Evolutionary conservation across 2,113 vertebrate genomes (phyloP), one percentile per base, ranked within the genome.

Genomic region (Alectura lathami): DNA sequence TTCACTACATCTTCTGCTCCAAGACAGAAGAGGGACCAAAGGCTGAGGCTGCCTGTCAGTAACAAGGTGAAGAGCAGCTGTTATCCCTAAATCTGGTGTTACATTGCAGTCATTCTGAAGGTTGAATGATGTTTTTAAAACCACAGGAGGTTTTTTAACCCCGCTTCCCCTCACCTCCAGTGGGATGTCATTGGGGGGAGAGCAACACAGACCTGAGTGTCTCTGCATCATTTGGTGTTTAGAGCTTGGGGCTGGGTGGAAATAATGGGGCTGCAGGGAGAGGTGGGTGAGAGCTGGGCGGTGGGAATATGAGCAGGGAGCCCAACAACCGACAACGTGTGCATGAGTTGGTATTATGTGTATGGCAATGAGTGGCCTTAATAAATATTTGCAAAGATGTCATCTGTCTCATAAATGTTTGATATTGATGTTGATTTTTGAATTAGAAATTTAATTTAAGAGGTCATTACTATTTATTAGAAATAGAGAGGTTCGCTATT

Each of bases 391-490:
- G 48, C 57, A 67, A 89, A 51, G 54, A 80, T 73, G 80, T 86
- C 26, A 4, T 6, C 5, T 20, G 11, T 76, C 67, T 88, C 70
- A 57, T 32, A 77, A 70, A 32, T 48, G 36, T 81, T 70, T 60
- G 34, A 74, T 74, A 76, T 10, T 67, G 29, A 50, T 54, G 32
- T 36, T 72, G 83, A 48, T 96, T 93, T 94, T 91, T 69, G 50
- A 32, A 68, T 91, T 74, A 50, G 45, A 89, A 91, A 80, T 84
- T 32, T 75, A 82, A 85, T 95, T 66, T 77, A 85, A 45, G 51
- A 72, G 8, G 18, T 56, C 56, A 88, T 78, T 86, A 81, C 87
- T 74, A 77, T 86, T 78, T 89, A 86, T 88, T 83, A 94, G 95
- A 96, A 91, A 91, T 83, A 60, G 36, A 86, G 83, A 54, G 18